Conservation (phyloP, 2,797 vertebrate genomes). For the Sternarchorhynchus goeldii region DNA sequence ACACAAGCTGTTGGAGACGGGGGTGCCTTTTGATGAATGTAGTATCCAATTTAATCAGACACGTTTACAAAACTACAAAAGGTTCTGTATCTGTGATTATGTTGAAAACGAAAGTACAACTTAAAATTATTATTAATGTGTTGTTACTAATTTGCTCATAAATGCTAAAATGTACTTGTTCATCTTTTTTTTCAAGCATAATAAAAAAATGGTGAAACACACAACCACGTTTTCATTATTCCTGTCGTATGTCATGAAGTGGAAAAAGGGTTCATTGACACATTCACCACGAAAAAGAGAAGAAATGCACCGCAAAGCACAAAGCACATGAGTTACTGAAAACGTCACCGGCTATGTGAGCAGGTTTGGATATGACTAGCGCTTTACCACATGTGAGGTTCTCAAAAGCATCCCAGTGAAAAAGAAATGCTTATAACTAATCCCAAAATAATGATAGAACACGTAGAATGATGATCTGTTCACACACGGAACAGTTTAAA, state of each 20-base stretch:
- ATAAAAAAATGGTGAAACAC: not conserved
- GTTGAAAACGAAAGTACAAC: no score
- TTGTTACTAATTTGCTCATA: no score
- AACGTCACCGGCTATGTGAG: not conserved
- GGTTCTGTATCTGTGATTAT: not conserved
- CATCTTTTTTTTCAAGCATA: not conserved
- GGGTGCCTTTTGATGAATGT: conserved; percentile 64
- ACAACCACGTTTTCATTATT: no score
- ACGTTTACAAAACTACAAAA: not conserved
- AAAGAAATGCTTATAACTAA: no score
- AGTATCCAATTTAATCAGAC: conserved; percentile 13
- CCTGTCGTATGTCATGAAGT: no score
- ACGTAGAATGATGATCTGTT: no score
- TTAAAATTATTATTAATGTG: no score
- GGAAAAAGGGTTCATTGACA: no score
- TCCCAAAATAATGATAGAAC: no score
- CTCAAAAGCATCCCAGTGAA: not conserved
- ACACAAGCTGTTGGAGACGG: conserved; percentile 65
- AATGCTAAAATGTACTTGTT: no score
- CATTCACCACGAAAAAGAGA: not conserved
- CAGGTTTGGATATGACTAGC: conserved; percentile 16
- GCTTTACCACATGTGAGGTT: not conserved
- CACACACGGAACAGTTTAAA: no score
- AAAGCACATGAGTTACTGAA: conserved; percentile 26
- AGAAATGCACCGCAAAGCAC: not conserved